Conservation (phyloP, 1,140 invertebrate species). For the Mylabris phalerata region DNA sequence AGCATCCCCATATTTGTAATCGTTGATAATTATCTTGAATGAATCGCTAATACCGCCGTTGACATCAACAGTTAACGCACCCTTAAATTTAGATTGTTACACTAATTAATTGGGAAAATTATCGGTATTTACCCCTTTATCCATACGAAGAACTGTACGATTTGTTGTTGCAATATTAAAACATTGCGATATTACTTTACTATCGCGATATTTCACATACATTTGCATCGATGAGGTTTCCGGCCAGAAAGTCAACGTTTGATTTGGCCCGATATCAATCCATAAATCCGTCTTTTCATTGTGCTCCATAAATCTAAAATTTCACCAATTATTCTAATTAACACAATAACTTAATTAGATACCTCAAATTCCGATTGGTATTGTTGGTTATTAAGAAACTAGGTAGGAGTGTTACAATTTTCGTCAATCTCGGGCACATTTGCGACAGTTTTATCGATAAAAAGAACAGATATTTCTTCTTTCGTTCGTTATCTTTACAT, state of each 20-base stretch:
- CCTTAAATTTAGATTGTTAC: slow-evolving; percentile 45
- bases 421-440: slow-evolving; percentile 66
- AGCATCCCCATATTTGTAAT: slow-evolving; percentile 63
- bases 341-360: not conserved
- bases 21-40: slow-evolving; percentile 63
- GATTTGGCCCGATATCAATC: slow-evolving; percentile 65
- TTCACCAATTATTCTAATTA: not conserved
- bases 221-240: slow-evolving; percentile 73
- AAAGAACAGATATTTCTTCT: slow-evolving; percentile 53
- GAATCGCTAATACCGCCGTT: slow-evolving; percentile 63
- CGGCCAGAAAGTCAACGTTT: slow-evolving; percentile 72
- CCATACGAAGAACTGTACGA: slow-evolving; percentile 71
- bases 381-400: slow-evolving; percentile 78
- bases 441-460: slow-evolving; percentile 55
- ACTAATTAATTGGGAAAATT: slow-evolving; percentile 2
- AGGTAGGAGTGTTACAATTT: slow-evolving; percentile 76
- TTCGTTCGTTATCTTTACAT: slow-evolving; percentile 60
- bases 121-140: slow-evolving; percentile 62
- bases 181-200: slow-evolving; percentile 67
- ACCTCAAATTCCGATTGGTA: slow-evolving; percentile 54
- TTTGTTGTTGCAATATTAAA: slow-evolving; percentile 64
- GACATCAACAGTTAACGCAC: slow-evolving; percentile 66
- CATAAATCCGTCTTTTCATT: slow-evolving; percentile 78
- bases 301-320: slow-evolving; percentile 69
- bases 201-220: slow-evolving; percentile 71